A percentile compares a stretch with the other conserved stretches of the same genome.
Evolutionary conservation across 2,888 invertebrate species (phyloP).

Genomic region (Standfussiana lucernea): DNA sequence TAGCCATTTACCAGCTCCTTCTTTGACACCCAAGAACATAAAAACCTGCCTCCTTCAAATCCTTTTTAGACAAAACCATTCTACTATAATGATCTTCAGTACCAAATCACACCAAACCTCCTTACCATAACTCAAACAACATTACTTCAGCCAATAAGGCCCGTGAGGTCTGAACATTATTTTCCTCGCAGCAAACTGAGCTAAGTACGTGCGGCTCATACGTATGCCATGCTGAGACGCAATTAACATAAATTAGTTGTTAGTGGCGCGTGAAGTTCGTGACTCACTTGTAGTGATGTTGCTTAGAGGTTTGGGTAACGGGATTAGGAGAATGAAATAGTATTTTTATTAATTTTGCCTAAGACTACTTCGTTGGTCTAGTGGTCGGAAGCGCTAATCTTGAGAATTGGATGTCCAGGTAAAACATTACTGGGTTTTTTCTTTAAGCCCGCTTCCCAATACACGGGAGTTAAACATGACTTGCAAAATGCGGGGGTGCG

Average conservation of each 20-base stretch:
- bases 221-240: conserved; percentile 78
- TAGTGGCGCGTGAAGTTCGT: conserved; percentile 88
- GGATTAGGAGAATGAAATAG: conserved; percentile 21
- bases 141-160: conserved; percentile 63
- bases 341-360: background rate
- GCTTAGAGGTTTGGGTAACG: conserved; percentile 8
- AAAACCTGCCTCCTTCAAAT: background rate
- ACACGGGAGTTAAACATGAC: background rate
- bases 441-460: background rate
- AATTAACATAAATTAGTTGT: conserved; percentile 89
- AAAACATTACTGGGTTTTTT: background rate
- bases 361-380: background rate
- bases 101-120: conserved; percentile 19
- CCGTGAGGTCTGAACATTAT: conserved; percentile 68
- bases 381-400: background rate
- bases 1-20: background rate
- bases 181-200: conserved; percentile 75
- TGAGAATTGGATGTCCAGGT: background rate
- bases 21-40: background rate
- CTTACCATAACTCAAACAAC: conserved; percentile 51
- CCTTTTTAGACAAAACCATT: background rate
- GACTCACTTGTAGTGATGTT: conserved; percentile 77
- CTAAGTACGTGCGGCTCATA: conserved; percentile 85
- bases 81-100: background rate
- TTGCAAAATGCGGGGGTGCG: background rate